Base-by-base conservation (phyloP, 2,113 vertebrate genomes). In the Tinamus guttatus region DNA sequence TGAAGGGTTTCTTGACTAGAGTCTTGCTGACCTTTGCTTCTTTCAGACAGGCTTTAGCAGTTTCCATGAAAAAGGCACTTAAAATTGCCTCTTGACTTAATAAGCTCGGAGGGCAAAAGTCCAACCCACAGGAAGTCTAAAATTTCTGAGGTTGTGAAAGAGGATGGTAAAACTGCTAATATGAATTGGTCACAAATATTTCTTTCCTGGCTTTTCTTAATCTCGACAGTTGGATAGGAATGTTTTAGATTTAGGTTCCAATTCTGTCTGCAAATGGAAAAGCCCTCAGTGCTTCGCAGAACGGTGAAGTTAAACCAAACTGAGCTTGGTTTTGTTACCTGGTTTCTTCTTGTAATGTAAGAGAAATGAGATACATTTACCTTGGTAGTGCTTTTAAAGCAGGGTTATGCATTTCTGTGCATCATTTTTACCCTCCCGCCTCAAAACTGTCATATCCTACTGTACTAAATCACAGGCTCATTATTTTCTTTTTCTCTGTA, bases 121-220 rank as follows among this genome's bases (percentile, higher is more conserved):
- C 94, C 96, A 96, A 94, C 88, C 94, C 94, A 96, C 93, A 96
- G 95, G 94, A 96, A 97, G 80, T 96, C 94, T 96, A 82, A 84
- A 71, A 90, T 97, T 96, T 97, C 94, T 89, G 93, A 95, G 92
- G 85, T 95, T 95, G 92, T 95, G 94, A 97, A 92, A 92, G 93
- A 85, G 52, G 83, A 76, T 90, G 93, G 93, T 95, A 95, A 93
- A 95, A 95, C 87, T 95, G 78, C 87, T 96, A 92, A 94, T 93
- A 86, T 81, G 93, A 96, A 85, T 94, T 90, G 86, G 83, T 95
- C 93, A 81, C 90, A 96, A 96, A 88, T 90, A 95, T 93, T 90
- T 90, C 83, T 93, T 93, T 91, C 90, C 83, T 89, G 76, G 27
- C 77, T 96, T 93, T 96, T 83, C 73, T 67, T 88, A 75, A 93